Percentiles rank a stretch among this genome's conserved stretches.
phyloP scores from a whole-genome alignment of 2,113 vertebrate genomes.

The Pongo abelii region DNA sequence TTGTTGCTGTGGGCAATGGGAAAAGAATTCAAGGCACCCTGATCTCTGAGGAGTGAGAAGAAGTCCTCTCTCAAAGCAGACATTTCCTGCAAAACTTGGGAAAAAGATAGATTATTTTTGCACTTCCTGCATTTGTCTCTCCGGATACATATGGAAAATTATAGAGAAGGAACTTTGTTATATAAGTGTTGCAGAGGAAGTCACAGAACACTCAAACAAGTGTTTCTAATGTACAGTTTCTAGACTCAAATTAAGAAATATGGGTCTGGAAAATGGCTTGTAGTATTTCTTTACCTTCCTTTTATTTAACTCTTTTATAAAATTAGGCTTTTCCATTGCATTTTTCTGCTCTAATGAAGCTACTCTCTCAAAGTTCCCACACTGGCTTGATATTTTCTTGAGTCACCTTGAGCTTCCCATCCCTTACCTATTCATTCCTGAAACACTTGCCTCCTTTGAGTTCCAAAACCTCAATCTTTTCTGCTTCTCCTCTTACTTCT shows the following conservation, averaged over 20 bases:
- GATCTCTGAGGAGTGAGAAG: background rate
- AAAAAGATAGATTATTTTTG: background rate
- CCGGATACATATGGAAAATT: background rate
- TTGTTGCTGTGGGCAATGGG: background rate
- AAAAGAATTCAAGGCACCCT: background rate
- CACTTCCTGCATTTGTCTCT: background rate
- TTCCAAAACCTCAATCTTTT: background rate
- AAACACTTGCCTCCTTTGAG: background rate
- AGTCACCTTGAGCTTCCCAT: background rate
- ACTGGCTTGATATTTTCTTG: background rate
- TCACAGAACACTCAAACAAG: background rate
- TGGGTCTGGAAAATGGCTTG: background rate
- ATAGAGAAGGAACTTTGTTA: background rate
- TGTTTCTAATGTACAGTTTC: background rate
- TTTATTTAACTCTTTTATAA: background rate
- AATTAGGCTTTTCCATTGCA: background rate
- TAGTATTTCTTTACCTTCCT: background rate
- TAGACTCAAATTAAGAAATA: background rate
- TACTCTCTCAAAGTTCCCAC: background rate
- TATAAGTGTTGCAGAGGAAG: background rate
- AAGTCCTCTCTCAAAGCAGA: background rate
- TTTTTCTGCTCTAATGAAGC: background rate
- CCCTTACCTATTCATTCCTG: background rate
- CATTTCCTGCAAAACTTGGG: background rate
- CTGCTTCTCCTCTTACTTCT: background rate